These are phyloP conservation scores for Gyps fulvus DNA, from an alignment of 2,113 vertebrate species.

Conservation along the genomic window DNA sequence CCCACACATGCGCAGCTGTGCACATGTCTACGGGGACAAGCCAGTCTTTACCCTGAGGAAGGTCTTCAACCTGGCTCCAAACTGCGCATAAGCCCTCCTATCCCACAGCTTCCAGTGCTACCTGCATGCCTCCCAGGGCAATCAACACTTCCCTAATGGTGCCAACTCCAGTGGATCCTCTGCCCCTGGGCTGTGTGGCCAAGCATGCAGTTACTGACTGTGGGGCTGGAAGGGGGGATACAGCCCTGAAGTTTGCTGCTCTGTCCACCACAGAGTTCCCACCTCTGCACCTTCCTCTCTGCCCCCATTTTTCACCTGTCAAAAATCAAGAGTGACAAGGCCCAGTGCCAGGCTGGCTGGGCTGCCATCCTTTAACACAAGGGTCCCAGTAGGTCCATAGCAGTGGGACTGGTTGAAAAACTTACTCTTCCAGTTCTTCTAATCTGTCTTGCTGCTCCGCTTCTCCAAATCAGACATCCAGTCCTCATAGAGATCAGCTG, in stretches of 20 bases:
- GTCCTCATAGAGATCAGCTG: background rate
- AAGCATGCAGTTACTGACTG: background rate
- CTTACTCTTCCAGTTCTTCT: background rate
- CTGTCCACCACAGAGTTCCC: background rate
- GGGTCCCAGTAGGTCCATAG: background rate
- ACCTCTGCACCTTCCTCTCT: background rate
- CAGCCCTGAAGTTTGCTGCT: background rate
- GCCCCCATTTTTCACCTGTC: background rate
- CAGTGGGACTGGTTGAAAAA: background rate
- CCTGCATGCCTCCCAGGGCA: background rate
- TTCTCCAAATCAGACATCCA: background rate
- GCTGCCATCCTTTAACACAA: background rate
- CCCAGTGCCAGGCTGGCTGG: background rate
- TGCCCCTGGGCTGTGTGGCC: background rate
- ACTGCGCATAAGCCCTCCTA: background rate
- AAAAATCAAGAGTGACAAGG: background rate
- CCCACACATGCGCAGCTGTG: background rate
- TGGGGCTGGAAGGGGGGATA: background rate
- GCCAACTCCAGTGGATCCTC: background rate
- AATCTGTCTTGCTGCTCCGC: background rate
- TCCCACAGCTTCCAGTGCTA: background rate
- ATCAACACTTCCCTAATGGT: background rate
- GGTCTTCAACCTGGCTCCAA: background rate
- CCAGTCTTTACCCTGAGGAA: background rate
- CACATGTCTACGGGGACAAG: background rate